Evolutionary conservation across 2,113 vertebrate genomes (phyloP).

Genomic region (Mobula birostris): DNA sequence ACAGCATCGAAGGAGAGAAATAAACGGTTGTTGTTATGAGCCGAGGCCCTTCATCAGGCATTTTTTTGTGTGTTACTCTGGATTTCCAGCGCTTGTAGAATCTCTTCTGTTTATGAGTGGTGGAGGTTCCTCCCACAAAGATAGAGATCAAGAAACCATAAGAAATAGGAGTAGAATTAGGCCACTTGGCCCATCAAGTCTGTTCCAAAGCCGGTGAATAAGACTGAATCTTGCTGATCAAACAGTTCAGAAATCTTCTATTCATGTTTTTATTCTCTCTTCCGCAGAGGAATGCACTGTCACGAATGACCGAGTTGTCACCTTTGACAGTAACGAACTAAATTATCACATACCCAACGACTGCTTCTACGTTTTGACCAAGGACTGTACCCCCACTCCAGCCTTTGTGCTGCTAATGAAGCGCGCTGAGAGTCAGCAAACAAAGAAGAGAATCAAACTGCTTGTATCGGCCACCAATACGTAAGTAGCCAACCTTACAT

Average conservation of each 20-base stretch:
- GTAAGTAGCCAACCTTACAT: background rate
- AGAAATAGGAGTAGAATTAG: too few relatives aligned
- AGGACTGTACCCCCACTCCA: slow-evolving; percentile 50
- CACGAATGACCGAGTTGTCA: slow-evolving; percentile 44
- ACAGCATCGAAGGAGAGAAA: too few relatives aligned
- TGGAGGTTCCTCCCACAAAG: too few relatives aligned
- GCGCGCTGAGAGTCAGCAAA: slow-evolving; percentile 19
- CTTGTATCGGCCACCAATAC: background rate
- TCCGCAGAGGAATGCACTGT: slow-evolving; percentile 51
- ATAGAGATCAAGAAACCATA: too few relatives aligned
- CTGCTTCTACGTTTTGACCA: slow-evolving; percentile 48
- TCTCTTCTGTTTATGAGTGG: too few relatives aligned
- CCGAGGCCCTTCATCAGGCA: too few relatives aligned
- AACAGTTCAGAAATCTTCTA: background rate
- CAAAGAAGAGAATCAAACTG: slow-evolving; percentile 13
- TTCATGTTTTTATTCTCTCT: slow-evolving; percentile 22
- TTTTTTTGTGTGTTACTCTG: too few relatives aligned
- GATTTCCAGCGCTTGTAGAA: too few relatives aligned
- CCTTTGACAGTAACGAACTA: slow-evolving; percentile 43
- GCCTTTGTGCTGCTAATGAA: slow-evolving; percentile 49
- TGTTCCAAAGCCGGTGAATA: too few relatives aligned
- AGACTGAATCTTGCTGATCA: too few relatives aligned
- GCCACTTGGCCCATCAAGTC: too few relatives aligned
- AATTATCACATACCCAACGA: slow-evolving; percentile 46
- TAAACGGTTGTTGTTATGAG: too few relatives aligned